Conservation (phyloP, 2,888 invertebrate species). For the Tiphia femorata region DNA sequence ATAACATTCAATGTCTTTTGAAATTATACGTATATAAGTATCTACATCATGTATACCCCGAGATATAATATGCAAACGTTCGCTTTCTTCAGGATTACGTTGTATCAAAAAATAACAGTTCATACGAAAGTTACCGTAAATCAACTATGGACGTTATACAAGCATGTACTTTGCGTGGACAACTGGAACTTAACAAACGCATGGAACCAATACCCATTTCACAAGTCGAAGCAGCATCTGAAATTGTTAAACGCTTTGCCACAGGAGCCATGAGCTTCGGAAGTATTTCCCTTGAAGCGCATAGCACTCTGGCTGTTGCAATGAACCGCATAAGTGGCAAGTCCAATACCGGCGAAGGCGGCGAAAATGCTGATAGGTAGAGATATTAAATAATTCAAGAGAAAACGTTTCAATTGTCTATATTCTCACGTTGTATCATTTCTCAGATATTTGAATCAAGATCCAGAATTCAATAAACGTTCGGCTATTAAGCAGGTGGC, state of each 20-base stretch:
- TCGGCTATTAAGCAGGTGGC: constrained; percentile 99
- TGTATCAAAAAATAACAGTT: constrained; percentile 80
- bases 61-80: too few relatives aligned
- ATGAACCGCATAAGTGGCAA: constrained; percentile 98
- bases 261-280: constrained; percentile 96
- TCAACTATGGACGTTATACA: constrained; percentile 88
- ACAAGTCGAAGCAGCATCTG: constrained; percentile 93
- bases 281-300: constrained; percentile 96
- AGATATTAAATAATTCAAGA: too few relatives aligned
- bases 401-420: background rate
- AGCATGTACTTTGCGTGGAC: constrained; percentile 92
- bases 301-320: constrained; percentile 93
- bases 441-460: constrained; percentile 72
- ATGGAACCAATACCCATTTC: constrained; percentile 84
- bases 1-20: background rate
- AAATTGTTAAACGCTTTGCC: constrained; percentile 95
- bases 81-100: constrained; percentile 86
- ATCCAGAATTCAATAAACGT: constrained; percentile 84
- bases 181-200: constrained; percentile 86
- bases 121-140: constrained; percentile 88
- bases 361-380: constrained; percentile 81
- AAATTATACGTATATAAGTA: background rate
- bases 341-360: constrained; percentile 99
- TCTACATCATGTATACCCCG: too few relatives aligned
- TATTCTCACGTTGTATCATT: background rate